These are phyloP conservation scores for Todiramphus saurophagus DNA, from an alignment of 2,113 vertebrate genomes.

Conservation along the genomic window DNA sequence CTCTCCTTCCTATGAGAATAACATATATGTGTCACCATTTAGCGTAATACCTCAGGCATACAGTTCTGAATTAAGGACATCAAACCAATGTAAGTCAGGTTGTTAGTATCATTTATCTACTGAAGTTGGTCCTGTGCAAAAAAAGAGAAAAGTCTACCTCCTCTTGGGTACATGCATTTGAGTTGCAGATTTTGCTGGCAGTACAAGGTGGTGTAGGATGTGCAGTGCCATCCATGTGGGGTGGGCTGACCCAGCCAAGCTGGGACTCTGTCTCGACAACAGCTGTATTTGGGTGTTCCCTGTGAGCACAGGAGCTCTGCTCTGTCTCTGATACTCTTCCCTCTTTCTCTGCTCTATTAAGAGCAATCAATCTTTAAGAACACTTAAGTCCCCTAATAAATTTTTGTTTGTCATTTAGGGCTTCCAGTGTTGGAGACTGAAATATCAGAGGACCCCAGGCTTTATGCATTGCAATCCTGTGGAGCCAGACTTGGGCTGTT, in stretches of 20 bases:
- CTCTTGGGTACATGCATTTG: neutral
- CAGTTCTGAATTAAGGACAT: neutral
- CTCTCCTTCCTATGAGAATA: neutral
- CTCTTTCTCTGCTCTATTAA: neutral
- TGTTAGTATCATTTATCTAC: neutral
- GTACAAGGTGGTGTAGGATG: rapidly evolving
- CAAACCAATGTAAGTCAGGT: neutral
- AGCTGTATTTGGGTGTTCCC: neutral
- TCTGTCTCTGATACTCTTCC: neutral
- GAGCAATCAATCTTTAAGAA: neutral
- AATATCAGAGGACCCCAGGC: neutral
- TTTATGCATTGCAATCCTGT: neutral
- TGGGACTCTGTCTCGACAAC: rapidly evolving
- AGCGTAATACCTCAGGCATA: neutral
- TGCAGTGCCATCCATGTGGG: neutral
- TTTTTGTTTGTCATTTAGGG: neutral
- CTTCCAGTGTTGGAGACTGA: neutral
- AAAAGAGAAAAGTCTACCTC: neutral
- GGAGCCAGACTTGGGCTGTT: neutral
- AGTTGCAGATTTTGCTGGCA: neutral
- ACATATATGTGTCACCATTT: neutral
- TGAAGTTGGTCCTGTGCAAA: neutral
- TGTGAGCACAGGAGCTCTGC: neutral
- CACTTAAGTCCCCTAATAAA: neutral
- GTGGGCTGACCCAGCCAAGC: neutral